Conservation (phyloP, 2,888 invertebrate genomes). For the Notodonta ziczac region DNA sequence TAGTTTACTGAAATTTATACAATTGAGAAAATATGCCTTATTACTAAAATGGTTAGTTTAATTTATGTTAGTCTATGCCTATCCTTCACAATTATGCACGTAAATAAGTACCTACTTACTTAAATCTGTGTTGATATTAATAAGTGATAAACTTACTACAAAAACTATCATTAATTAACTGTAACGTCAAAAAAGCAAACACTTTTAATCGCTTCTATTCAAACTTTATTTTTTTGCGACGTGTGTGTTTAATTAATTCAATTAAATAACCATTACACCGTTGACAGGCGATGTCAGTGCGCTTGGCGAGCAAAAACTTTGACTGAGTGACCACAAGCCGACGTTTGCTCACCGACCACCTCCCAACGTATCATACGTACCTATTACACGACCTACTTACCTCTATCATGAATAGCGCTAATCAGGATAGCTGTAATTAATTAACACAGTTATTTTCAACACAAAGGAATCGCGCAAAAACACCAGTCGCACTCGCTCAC, state of each 20-base stretch:
- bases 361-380: constrained; percentile 47
- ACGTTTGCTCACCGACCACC: constrained; percentile 33
- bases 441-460: constrained; percentile 66
- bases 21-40: no score
- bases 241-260: constrained; percentile 60
- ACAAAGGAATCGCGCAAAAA: constrained; percentile 58
- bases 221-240: constrained; percentile 36
- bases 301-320: constrained; percentile 62
- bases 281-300: constrained; percentile 65
- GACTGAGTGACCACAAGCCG: constrained; percentile 43
- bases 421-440: constrained; percentile 75
- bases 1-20: no score
- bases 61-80: no score
- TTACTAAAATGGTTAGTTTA: no score
- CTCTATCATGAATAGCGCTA: constrained; percentile 61
- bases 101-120: no score
- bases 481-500: constrained; percentile 44
- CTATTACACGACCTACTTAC: constrained; percentile 58
- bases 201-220: constrained; percentile 27
- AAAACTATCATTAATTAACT: constrained; percentile 26
- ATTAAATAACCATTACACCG: constrained; percentile 65
- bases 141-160: background rate
- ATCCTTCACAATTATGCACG: background rate
- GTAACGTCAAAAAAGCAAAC: constrained; percentile 12
- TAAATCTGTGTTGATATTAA: background rate